phyloP scores from a whole-genome alignment of 92 coral and sea anemone species.

The Bergia puertoricense region DNA sequence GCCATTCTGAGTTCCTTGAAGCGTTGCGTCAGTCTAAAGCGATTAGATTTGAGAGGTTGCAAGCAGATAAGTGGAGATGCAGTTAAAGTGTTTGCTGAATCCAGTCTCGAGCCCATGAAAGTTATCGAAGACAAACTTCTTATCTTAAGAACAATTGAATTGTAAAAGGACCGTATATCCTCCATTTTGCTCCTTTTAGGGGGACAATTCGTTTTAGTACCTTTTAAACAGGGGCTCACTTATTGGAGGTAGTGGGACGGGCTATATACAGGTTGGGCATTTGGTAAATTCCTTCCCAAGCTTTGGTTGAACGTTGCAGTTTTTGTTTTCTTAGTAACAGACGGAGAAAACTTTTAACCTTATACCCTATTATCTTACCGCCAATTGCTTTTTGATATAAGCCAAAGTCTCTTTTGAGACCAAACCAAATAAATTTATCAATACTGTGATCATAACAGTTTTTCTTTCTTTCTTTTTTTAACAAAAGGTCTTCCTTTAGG shows the following conservation, averaged over 20 bases:
- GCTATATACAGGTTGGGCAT: too few relatives aligned
- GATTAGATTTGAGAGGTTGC: conserved; percentile 87
- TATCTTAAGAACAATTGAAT: conserved; percentile 31
- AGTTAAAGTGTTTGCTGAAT: conserved; percentile 68
- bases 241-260: too few relatives aligned
- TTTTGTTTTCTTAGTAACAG: too few relatives aligned
- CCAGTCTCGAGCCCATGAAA: conserved; percentile 54
- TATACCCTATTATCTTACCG: too few relatives aligned
- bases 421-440: neutral
- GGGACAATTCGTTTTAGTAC: neutral
- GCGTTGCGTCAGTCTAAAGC: conserved; percentile 64
- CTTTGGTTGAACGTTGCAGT: too few relatives aligned
- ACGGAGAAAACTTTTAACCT: too few relatives aligned
- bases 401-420: too few relatives aligned
- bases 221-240: neutral
- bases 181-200: neutral
- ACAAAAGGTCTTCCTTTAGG: neutral
- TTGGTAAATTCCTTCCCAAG: too few relatives aligned
- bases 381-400: too few relatives aligned
- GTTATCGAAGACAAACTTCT: conserved; percentile 77
- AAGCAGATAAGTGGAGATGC: conserved; percentile 64
- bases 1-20: conserved; percentile 71
- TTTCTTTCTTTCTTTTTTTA: too few relatives aligned
- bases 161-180: neutral
- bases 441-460: neutral